phyloP scores from a whole-genome alignment of 2,113 vertebrate genomes.

The Morone chrysops region DNA sequence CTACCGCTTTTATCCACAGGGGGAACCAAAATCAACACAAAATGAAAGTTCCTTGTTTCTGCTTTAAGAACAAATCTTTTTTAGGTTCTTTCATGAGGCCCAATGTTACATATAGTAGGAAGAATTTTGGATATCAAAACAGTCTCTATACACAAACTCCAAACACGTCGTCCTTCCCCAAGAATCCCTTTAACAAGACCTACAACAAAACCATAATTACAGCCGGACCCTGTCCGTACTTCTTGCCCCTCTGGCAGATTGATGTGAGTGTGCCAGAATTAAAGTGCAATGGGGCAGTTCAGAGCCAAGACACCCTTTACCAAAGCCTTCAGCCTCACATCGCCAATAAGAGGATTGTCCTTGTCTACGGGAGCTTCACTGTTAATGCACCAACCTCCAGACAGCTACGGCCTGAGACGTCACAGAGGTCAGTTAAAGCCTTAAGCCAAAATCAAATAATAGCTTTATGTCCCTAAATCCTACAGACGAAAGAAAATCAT shows the following conservation, averaged over 20 bases:
- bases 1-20: too few species aligned
- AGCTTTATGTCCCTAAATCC: neutral
- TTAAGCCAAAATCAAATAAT: conserved; percentile 1
- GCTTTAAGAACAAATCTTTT: neutral
- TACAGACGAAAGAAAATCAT: neutral
- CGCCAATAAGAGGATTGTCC: conserved; percentile 23
- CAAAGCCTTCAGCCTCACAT: conserved; percentile 21
- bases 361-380: conserved; percentile 11
- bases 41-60: too few species aligned
- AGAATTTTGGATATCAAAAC: neutral
- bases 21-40: too few species aligned
- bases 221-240: conserved; percentile 5
- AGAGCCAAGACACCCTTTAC: conserved; percentile 25
- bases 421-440: neutral
- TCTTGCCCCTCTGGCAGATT: neutral
- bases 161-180: neutral
- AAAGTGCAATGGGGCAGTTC: conserved; percentile 30
- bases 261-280: conserved; percentile 22
- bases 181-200: neutral
- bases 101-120: accelerated
- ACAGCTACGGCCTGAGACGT: neutral
- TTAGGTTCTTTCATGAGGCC: neutral
- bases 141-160: neutral
- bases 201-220: neutral
- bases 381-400: conserved; percentile 3